Percentiles rank a stretch among this genome's conserved stretches.
Evolutionary conservation across 1,140 invertebrate species (phyloP).

Genomic region (Tachypleus tridentatus): DNA sequence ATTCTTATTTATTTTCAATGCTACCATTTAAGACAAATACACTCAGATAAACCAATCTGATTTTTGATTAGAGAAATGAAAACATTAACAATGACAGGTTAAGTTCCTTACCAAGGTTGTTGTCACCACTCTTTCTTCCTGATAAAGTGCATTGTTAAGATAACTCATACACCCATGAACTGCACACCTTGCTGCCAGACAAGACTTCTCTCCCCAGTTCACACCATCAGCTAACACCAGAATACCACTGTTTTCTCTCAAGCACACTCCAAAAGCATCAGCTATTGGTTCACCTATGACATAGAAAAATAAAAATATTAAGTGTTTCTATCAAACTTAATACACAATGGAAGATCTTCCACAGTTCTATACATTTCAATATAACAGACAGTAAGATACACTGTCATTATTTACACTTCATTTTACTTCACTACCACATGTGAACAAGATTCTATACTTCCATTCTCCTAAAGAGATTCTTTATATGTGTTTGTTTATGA

Average conservation of each 20-base stretch:
- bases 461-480: too few relatives aligned
- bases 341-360: not conserved
- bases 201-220: conserved; percentile 84
- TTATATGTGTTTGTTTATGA: too few relatives aligned
- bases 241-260: conserved; percentile 62
- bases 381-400: too few relatives aligned
- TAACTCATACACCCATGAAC: conserved; percentile 76
- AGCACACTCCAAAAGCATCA: conserved; percentile 74
- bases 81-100: conserved; percentile 33
- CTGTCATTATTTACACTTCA: too few relatives aligned
- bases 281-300: conserved; percentile 67
- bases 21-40: too few relatives aligned
- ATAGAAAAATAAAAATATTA: conserved; percentile 4
- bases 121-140: conserved; percentile 10
- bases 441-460: too few relatives aligned
- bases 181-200: conserved; percentile 74
- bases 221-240: conserved; percentile 82
- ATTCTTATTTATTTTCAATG: too few relatives aligned
- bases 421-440: too few relatives aligned
- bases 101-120: conserved; percentile 11
- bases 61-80: too few relatives aligned
- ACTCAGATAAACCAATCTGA: too few relatives aligned
- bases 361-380: not conserved
- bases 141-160: conserved; percentile 61
- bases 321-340: not conserved